phyloP scores from a whole-genome alignment of 2,888 invertebrate species.

The Drosophila recens region DNA sequence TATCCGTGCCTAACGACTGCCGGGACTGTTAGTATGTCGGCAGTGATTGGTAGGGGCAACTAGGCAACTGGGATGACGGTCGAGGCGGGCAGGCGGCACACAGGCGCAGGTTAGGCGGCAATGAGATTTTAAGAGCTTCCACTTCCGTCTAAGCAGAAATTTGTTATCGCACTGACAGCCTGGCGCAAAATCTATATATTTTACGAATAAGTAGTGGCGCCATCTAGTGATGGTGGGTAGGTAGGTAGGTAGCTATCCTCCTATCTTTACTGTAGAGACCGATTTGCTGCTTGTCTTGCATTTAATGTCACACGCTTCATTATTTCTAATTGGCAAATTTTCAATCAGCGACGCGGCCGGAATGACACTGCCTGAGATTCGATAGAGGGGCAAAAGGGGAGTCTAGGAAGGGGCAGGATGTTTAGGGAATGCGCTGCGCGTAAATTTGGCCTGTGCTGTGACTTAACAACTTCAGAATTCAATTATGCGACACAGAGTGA shows the following conservation, averaged over 20 bases:
- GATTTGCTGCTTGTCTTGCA: slow-evolving; percentile 80
- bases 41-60: slow-evolving; percentile 14
- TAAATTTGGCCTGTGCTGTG: slow-evolving; percentile 73
- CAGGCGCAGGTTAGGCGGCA: slow-evolving; percentile 49
- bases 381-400: not conserved
- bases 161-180: slow-evolving; percentile 71
- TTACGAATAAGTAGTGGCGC: slow-evolving; percentile 45
- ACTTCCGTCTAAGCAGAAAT: slow-evolving; percentile 76
- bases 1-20: slow-evolving; percentile 79
- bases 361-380: not conserved
- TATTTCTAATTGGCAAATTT: slow-evolving; percentile 81
- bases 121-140: slow-evolving; percentile 81
- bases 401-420: slow-evolving; percentile 1
- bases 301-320: slow-evolving; percentile 81
- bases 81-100: not conserved
- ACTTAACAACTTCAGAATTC: slow-evolving; percentile 82
- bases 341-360: slow-evolving; percentile 67
- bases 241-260: not conserved
- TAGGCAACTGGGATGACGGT: not conserved
- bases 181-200: slow-evolving; percentile 28
- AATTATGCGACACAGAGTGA: slow-evolving; percentile 81
- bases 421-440: slow-evolving; percentile 66
- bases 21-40: slow-evolving; percentile 31
- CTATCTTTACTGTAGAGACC: slow-evolving; percentile 13
- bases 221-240: slow-evolving; percentile 11